Evolutionary conservation across 2,888 invertebrate species (phyloP).

Genomic region (Aphidius colemani): DNA sequence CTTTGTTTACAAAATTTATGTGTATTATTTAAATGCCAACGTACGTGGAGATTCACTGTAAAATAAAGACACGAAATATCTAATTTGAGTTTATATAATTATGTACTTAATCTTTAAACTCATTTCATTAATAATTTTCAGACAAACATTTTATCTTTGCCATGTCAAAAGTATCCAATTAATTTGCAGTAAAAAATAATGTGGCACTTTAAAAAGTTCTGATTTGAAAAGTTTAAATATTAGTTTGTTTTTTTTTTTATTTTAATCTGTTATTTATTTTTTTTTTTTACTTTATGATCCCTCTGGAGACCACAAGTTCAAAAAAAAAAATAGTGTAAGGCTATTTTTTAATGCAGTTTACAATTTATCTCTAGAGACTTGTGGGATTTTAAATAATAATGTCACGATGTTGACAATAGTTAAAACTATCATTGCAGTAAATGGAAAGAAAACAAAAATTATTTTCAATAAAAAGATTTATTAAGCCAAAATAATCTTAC

Average conservation of each 20-base stretch:
- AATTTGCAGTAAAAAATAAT: no score
- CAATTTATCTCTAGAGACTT: conserved; percentile 10
- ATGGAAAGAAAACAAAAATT: background rate
- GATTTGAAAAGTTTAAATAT: background rate
- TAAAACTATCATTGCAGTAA: conserved; percentile 4
- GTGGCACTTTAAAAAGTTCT: no score
- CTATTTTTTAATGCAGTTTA: background rate
- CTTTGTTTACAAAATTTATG: background rate
- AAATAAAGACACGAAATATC: no score
- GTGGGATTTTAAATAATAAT: conserved; percentile 4
- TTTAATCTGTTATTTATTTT: background rate
- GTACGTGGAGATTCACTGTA: no score
- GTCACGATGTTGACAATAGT: conserved; percentile 15
- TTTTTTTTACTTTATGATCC: background rate
- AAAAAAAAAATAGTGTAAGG: conserved; percentile 1
- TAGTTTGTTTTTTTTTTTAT: background rate
- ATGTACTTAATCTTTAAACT: no score
- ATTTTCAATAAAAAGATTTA: background rate
- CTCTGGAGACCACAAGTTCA: background rate
- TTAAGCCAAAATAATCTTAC: background rate
- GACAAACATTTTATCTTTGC: no score
- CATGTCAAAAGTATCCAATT: no score
- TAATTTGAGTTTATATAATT: no score
- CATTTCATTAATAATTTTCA: no score
- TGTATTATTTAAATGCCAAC: no score